Base-by-base conservation (phyloP, 1,140 invertebrate genomes). In the Parapsyche elsis region DNA sequence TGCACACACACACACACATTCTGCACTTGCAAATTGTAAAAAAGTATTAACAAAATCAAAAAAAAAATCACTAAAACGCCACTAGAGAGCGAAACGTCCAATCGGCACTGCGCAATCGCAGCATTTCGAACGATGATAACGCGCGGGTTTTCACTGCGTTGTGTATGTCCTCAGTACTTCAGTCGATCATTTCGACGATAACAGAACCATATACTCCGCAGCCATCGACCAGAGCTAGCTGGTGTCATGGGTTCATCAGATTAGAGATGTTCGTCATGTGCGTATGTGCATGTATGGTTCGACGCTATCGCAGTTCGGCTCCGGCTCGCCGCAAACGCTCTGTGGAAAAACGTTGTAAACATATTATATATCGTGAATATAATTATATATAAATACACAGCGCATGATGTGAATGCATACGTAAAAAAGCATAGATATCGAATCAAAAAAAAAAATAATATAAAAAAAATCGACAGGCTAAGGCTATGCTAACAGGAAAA, bases 221-320 rank as follows among this genome's bases (percentile, higher is more conserved):
- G 57, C 57, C 49, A 53, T 53, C 49, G 49, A 7, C 1, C 30
- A 38, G 30, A 38, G 30, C 21, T 24, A 38, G 30, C 21, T 24
- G n/a, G 64, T 67, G 64, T 67, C 64, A 67, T 23, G 64, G 23
- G 64, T 67, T 67, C 64, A 67, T 67, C 64, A 23, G 64, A 67
- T 67, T 12, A 23, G 21, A 23, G 30, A 38, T 38, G 30, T 38
- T 38, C 30, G 30, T 38, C 30, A 38, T 38, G 30, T 38, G 64
- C 64, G 64, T 26, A 53, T 38, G 30, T 38, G 7, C 30, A 38
- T 38, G 30, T 38, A 38, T 38, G 30, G 30, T 38, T 38, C 30
- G 2, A 1, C 30, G 30, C 30, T 38, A 38, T 38, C 30, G 30
- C 30, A 7, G 30, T 38, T 38, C 30, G 30, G 30, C 30, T 38